Evolutionary conservation across 2,113 vertebrate genomes (phyloP).

Genomic region (Anarhynchus alexandrinus): DNA sequence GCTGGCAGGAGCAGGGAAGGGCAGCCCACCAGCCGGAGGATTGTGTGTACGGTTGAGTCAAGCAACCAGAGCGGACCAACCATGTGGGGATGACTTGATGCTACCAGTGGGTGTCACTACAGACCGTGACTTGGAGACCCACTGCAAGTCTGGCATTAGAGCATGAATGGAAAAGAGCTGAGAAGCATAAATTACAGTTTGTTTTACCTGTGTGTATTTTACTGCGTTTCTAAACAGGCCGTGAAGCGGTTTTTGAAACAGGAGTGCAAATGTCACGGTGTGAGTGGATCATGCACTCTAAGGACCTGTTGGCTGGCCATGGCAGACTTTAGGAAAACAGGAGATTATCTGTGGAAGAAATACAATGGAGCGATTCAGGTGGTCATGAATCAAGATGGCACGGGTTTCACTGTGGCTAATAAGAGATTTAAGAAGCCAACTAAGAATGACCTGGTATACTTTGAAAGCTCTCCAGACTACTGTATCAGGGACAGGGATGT

Average conservation of each 20-base stretch:
- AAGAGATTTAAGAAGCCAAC: conserved; percentile 87
- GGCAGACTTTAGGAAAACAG: conserved; percentile 91
- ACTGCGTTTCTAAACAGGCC: conserved; percentile 75
- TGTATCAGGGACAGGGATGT: conserved; percentile 90
- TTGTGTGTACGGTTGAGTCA: rapidly evolving
- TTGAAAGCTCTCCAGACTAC: conserved; percentile 96
- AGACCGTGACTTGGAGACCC: conserved; percentile 1
- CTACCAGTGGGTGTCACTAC: conserved; percentile 67
- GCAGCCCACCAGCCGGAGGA: not conserved
- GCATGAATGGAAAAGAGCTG: not conserved
- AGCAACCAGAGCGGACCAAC: not conserved
- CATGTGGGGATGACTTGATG: conserved; percentile 12
- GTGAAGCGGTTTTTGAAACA: conserved; percentile 92
- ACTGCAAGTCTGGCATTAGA: not conserved
- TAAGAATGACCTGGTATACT: conserved; percentile 93
- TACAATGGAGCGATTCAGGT: conserved; percentile 93
- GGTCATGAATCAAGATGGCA: conserved; percentile 94
- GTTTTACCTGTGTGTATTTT: not conserved
- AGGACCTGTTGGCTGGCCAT: conserved; percentile 95
- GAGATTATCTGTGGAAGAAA: conserved; percentile 88
- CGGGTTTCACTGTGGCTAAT: conserved; percentile 88
- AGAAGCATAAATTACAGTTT: not conserved
- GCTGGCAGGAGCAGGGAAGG: not conserved
- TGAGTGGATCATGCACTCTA: conserved; percentile 93
- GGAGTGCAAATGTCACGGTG: conserved; percentile 95